A percentile compares a stretch with the other conserved stretches of the same genome.
These are phyloP conservation scores for Sorex araneus DNA, from an alignment of 2,113 vertebrate species.

Conservation along the genomic window DNA sequence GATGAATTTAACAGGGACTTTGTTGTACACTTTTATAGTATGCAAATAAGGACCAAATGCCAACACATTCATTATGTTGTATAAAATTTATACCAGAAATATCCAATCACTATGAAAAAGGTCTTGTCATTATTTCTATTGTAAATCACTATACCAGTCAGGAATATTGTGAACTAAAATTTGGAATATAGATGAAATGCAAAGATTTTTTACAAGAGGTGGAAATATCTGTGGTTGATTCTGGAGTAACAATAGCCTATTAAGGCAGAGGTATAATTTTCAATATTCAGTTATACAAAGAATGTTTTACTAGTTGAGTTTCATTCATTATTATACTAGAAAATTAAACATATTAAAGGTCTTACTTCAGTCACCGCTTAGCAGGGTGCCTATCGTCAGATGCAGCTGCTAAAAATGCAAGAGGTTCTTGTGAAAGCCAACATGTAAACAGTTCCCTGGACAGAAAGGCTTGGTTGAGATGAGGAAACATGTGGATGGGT, in stretches of 20 bases:
- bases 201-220: constrained; percentile 20
- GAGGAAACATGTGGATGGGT: background rate
- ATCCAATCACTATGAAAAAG: constrained; percentile 78
- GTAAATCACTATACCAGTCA: constrained; percentile 53
- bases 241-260: background rate
- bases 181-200: constrained; percentile 8
- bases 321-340: constrained; percentile 3
- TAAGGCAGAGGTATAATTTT: background rate
- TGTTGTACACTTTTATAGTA: constrained; percentile 73
- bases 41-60: constrained; percentile 81
- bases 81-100: constrained; percentile 52
- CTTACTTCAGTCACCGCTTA: background rate
- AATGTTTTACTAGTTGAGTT: background rate
- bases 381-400: background rate
- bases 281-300: background rate
- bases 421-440: background rate
- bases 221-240: background rate
- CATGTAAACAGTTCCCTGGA: background rate
- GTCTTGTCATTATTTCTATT: constrained; percentile 64
- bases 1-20: constrained; percentile 71
- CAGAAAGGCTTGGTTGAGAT: background rate
- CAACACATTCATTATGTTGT: constrained; percentile 75
- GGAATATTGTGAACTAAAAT: constrained; percentile 43
- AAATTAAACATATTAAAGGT: background rate
- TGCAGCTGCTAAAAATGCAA: background rate